These are phyloP conservation scores for Panthera leo DNA, from an alignment of 2,113 vertebrate species.

Conservation along the genomic window DNA sequence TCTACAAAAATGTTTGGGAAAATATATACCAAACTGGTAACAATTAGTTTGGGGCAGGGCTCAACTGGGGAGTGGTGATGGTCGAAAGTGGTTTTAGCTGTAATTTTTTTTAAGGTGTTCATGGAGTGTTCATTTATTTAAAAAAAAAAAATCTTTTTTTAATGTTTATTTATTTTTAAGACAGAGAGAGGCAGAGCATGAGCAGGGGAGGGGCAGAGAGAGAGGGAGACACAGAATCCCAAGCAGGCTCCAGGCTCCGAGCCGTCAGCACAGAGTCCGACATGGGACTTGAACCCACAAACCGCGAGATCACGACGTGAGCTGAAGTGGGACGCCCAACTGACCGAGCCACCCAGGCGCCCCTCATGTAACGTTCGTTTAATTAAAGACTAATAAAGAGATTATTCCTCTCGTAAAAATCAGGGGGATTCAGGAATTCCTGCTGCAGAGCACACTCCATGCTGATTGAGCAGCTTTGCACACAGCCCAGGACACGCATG, in stretches of 20 bases:
- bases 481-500: neutral
- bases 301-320: too few species aligned
- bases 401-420: neutral
- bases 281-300: too few species aligned
- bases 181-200: too few species aligned
- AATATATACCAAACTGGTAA: neutral
- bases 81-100: neutral
- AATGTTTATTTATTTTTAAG: too few species aligned
- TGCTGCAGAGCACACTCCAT: neutral
- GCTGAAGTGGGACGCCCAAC: too few species aligned
- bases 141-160: too few species aligned
- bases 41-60: neutral
- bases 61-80: neutral
- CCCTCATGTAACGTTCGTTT: neutral
- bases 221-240: too few species aligned
- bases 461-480: neutral
- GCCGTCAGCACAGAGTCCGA: too few species aligned
- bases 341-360: too few species aligned
- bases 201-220: too few species aligned
- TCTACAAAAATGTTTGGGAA: neutral
- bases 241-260: too few species aligned
- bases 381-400: neutral
- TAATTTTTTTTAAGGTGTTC: neutral
- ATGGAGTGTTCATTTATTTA: too few species aligned
- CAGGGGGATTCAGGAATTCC: neutral